Evolutionary conservation across 2,797 vertebrate species (phyloP).

Genomic region (Phataginus tricuspis): DNA sequence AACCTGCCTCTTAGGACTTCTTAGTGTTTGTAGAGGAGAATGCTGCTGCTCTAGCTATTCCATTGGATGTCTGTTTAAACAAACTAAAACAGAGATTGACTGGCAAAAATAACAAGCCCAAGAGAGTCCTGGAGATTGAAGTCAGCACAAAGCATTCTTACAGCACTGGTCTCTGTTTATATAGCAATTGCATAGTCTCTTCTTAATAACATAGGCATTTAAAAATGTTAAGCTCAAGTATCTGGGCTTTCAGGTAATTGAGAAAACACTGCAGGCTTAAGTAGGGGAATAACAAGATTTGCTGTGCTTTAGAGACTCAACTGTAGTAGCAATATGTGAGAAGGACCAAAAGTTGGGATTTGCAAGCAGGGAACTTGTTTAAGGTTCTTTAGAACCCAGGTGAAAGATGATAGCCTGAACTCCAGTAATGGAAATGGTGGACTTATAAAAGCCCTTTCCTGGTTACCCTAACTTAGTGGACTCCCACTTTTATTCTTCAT

Average conservation of each 20-base stretch:
- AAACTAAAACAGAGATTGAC: neutral
- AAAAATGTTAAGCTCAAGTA: neutral
- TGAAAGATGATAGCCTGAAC: neutral
- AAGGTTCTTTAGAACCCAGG: neutral
- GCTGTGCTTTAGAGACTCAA: conserved; percentile 11
- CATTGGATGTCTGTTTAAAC: neutral
- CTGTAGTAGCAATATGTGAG: neutral
- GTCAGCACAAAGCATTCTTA: neutral
- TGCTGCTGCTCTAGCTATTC: neutral
- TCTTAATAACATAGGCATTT: neutral
- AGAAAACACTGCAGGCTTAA: neutral
- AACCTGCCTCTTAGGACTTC: neutral
- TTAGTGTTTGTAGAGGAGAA: neutral
- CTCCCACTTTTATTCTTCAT: neutral
- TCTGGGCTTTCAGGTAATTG: neutral
- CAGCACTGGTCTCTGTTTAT: neutral
- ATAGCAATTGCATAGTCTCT: neutral
- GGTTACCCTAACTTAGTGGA: neutral
- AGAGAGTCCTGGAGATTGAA: neutral
- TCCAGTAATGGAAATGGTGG: neutral
- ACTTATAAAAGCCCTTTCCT: neutral
- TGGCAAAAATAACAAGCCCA: conserved; percentile 4
- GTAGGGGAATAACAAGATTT: neutral
- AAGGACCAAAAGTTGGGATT: neutral
- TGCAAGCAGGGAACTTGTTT: neutral